These are phyloP conservation scores for Vesta saturnalis DNA, from an alignment of 2,888 invertebrate genomes.

Conservation along the genomic window DNA sequence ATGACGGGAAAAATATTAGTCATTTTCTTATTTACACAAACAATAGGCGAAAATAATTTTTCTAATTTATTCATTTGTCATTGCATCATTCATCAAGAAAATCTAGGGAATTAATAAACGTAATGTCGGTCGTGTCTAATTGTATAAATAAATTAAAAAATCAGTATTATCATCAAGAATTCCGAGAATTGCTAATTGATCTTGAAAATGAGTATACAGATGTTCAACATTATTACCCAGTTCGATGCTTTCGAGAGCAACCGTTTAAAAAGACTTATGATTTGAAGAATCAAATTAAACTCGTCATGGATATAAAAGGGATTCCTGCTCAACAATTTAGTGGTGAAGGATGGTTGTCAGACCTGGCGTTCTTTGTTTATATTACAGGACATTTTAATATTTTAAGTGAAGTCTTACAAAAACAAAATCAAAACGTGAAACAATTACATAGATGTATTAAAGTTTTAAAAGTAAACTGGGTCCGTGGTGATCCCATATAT, in stretches of 20 bases:
- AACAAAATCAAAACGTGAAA: not conserved
- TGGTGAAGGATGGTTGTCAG: too few species aligned
- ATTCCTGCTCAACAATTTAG: not conserved
- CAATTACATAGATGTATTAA: not conserved
- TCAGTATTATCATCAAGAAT: not conserved
- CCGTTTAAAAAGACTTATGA: not conserved
- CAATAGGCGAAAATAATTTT: not conserved
- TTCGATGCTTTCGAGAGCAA: too few species aligned
- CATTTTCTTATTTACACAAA: not conserved
- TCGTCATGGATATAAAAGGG: not conserved
- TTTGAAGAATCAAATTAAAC: not conserved
- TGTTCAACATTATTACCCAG: too few species aligned
- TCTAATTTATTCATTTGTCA: too few species aligned
- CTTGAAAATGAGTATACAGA: too few species aligned
- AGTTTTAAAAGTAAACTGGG: not conserved
- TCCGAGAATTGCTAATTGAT: not conserved
- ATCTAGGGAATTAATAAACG: too few species aligned
- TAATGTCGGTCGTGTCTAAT: too few species aligned
- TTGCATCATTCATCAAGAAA: not conserved
- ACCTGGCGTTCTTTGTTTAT: too few species aligned
- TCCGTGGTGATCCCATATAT: too few species aligned
- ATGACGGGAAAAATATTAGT: conserved; percentile 2
- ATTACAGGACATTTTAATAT: not conserved
- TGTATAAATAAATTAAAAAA: not conserved
- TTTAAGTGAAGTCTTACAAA: not conserved